A percentile compares a stretch with the other conserved stretches of the same genome.
phyloP scores from a whole-genome alignment of 2,888 invertebrate genomes.

The Pogonocherus hispidulus region DNA sequence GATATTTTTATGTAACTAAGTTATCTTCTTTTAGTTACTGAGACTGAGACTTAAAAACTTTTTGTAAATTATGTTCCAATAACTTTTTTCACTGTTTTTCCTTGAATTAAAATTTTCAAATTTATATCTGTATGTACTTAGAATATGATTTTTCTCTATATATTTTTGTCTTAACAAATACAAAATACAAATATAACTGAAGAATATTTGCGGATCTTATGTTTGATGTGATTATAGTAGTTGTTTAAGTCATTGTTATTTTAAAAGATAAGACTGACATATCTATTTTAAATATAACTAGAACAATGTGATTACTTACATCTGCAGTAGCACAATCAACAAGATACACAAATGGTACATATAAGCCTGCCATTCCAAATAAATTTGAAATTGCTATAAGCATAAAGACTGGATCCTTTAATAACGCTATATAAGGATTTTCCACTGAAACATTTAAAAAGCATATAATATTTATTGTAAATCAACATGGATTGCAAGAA shows the following conservation, averaged over 20 bases:
- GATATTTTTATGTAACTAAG: no score
- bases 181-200: no score
- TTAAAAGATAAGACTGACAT: neutral
- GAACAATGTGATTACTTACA: constrained; percentile 70
- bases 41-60: no score
- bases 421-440: constrained; percentile 73
- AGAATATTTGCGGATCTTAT: neutral
- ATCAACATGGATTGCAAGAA: no score
- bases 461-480: no score
- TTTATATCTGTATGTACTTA: no score
- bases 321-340: constrained; percentile 84
- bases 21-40: no score
- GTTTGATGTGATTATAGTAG: neutral
- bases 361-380: constrained; percentile 97
- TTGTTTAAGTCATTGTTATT: neutral
- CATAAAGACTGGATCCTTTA: constrained; percentile 92
- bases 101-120: no score
- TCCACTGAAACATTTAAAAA: constrained; percentile 30
- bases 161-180: no score
- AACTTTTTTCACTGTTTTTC: no score
- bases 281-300: neutral
- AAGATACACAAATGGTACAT: constrained; percentile 96
- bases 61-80: no score
- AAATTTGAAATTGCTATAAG: constrained; percentile 93
- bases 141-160: no score